Evolutionary conservation across 2,113 vertebrate genomes (phyloP).

Genomic region (Zapus hudsonius): DNA sequence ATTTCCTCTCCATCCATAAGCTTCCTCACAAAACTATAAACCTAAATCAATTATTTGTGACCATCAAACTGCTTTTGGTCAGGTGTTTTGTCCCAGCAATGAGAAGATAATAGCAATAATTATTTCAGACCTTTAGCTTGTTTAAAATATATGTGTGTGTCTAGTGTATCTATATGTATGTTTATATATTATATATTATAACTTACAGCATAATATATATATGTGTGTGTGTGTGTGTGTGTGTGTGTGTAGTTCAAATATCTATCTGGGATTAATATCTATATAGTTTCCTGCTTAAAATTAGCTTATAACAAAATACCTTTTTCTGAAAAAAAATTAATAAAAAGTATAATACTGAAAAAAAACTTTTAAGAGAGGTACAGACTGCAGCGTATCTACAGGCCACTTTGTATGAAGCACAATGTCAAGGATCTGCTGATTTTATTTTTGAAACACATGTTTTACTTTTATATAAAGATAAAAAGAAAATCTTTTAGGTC

Average conservation of each 20-base stretch:
- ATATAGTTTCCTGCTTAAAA: constrained; percentile 74
- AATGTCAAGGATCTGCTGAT: constrained; percentile 75
- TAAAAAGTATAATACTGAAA: constrained; percentile 63
- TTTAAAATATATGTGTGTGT: background rate
- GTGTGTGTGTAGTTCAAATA: no score
- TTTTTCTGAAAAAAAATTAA: constrained; percentile 29
- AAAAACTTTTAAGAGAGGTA: constrained; percentile 77
- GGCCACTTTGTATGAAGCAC: constrained; percentile 76
- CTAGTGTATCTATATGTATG: no score
- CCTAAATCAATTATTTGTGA: no score
- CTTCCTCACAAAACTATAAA: no score
- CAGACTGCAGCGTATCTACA: constrained; percentile 80
- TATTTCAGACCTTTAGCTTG: constrained; percentile 63
- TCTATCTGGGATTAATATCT: no score
- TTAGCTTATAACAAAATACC: constrained; percentile 85
- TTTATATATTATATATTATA: background rate
- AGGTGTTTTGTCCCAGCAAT: no score
- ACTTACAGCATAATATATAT: no score
- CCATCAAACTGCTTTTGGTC: no score
- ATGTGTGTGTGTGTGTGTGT: no score
- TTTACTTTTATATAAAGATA: constrained; percentile 87
- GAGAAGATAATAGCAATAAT: background rate
- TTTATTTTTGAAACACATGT: constrained; percentile 83
- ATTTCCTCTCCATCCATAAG: no score
- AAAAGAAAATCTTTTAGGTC: constrained; percentile 88